phyloP scores from a whole-genome alignment of 64 coral and sea anemone genomes.

The Montipora foliosa region DNA sequence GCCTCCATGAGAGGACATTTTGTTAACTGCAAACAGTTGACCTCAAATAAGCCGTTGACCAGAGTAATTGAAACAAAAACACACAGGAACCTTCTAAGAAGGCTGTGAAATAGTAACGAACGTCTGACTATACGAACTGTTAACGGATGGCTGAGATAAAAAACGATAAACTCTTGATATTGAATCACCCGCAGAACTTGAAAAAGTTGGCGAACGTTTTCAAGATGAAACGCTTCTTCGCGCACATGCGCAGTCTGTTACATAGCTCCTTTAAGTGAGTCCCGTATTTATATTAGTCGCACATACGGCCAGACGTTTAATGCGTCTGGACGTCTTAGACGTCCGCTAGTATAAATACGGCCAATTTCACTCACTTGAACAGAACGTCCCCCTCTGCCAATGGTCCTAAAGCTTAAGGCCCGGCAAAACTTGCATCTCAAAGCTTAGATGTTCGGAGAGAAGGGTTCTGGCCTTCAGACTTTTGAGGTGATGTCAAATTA shows the following conservation, averaged over 20 bases:
- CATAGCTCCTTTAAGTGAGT: not conserved
- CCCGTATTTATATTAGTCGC: too few species aligned
- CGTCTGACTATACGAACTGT: not conserved
- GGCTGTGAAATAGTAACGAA: not conserved
- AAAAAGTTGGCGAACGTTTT: not conserved
- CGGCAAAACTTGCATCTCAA: too few species aligned
- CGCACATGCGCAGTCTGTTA: not conserved
- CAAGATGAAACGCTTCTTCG: not conserved
- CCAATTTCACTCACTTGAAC: too few species aligned
- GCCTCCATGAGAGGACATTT: slow-evolving; percentile 9
- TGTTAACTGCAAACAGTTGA: not conserved
- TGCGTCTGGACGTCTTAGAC: too few species aligned
- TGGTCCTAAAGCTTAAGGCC: too few species aligned
- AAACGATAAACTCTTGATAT: not conserved
- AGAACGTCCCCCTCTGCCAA: too few species aligned
- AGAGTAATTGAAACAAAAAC: not conserved
- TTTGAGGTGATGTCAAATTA: too few species aligned
- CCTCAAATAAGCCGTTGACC: not conserved
- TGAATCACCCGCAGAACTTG: not conserved
- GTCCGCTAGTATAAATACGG: too few species aligned
- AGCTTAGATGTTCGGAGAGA: too few species aligned
- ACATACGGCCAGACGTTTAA: too few species aligned
- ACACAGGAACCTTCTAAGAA: not conserved
- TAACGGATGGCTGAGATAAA: not conserved
- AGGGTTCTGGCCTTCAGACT: too few species aligned